Conservation (phyloP, 2,113 vertebrate species). For the Alosa alosa region DNA sequence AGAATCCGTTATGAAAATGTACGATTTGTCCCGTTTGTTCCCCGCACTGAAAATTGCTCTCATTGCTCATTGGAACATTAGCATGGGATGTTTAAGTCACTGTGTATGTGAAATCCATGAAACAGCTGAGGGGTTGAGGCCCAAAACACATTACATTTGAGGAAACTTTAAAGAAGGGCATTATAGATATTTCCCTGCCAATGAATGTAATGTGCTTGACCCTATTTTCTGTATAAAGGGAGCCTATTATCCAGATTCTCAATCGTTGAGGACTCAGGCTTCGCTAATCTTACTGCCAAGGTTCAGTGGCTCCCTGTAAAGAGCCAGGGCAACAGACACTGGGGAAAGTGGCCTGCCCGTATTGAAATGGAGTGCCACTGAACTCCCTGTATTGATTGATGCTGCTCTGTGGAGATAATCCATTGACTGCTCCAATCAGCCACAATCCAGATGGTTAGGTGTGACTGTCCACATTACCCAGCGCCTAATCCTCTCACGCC, state of each 20-base stretch:
- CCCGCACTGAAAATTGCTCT: constrained; percentile 56
- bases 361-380: constrained; percentile 28
- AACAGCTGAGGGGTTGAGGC: constrained; percentile 31
- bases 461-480: constrained; percentile 37
- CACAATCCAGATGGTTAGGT: constrained; percentile 43
- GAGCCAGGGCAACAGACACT: not conserved
- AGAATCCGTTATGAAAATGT: constrained; percentile 66
- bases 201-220: constrained; percentile 5
- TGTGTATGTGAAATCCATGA: constrained; percentile 21
- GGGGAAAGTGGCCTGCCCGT: constrained; percentile 12
- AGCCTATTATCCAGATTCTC: constrained; percentile 15
- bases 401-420: constrained; percentile 37
- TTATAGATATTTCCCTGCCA: not conserved
- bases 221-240: not conserved
- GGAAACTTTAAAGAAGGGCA: not conserved
- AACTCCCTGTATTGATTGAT: constrained; percentile 28
- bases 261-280: not conserved
- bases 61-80: constrained; percentile 59
- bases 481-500: constrained; percentile 43
- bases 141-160: constrained; percentile 22
- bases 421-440: constrained; percentile 41
- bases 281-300: constrained; percentile 16
- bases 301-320: not conserved
- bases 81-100: constrained; percentile 47
- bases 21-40: constrained; percentile 57